A percentile compares a stretch with the other conserved stretches of the same genome.
Evolutionary conservation across 1,140 invertebrate genomes (phyloP).

Genomic region (Nymphalis io): DNA sequence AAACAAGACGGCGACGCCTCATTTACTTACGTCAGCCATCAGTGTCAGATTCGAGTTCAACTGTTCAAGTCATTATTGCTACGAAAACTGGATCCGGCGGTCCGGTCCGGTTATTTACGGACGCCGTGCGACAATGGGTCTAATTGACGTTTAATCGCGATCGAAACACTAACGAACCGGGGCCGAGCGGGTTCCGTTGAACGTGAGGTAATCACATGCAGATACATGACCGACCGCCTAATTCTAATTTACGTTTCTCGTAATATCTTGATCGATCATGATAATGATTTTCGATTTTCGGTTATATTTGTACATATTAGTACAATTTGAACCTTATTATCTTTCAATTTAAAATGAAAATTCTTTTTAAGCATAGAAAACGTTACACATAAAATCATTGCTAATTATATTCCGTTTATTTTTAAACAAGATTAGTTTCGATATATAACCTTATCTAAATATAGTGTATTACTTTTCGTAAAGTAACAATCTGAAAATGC

Average conservation of each 20-base stretch:
- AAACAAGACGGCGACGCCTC: slow-evolving; percentile 49
- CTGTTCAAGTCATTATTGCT: slow-evolving; percentile 46
- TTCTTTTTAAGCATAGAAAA: too few species aligned
- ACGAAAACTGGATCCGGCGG: slow-evolving; percentile 46
- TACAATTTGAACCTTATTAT: neutral
- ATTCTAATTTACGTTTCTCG: neutral
- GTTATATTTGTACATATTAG: neutral
- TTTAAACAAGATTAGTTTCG: too few species aligned
- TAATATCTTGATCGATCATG: neutral
- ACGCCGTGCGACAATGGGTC: slow-evolving; percentile 61
- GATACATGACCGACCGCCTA: slow-evolving; percentile 11
- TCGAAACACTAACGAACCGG: slow-evolving; percentile 53
- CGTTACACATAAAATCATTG: too few species aligned
- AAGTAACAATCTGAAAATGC: too few species aligned
- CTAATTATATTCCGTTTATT: too few species aligned
- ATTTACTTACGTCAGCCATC: slow-evolving; percentile 48
- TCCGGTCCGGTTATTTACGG: slow-evolving; percentile 54
- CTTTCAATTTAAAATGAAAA: too few species aligned
- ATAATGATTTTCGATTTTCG: neutral
- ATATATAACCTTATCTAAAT: too few species aligned
- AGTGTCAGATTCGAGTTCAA: slow-evolving; percentile 34
- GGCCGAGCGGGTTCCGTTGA: slow-evolving; percentile 30
- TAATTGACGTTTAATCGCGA: slow-evolving; percentile 72
- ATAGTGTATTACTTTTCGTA: too few species aligned
- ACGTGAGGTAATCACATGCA: slow-evolving; percentile 4